phyloP scores from a whole-genome alignment of 2,797 vertebrate species.

The Varecia variegata region DNA sequence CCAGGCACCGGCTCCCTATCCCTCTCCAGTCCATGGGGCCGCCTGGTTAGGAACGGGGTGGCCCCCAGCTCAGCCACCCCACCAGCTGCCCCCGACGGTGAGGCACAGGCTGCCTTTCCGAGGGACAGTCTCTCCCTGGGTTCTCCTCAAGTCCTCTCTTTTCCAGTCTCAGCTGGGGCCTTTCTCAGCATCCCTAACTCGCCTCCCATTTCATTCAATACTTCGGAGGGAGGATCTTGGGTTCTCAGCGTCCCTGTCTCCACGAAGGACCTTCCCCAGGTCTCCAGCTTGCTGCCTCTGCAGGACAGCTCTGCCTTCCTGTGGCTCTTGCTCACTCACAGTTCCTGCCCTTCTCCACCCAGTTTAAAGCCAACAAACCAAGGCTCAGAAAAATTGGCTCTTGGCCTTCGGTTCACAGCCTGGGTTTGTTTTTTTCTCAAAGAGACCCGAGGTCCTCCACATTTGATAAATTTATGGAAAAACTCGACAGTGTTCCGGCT shows the following conservation, averaged over 20 bases:
- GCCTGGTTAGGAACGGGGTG: rapidly evolving
- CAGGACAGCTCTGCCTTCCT: no score
- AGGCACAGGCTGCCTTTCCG: not conserved
- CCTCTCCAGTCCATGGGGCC: not conserved
- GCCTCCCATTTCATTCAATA: not conserved
- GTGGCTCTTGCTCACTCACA: rapidly evolving
- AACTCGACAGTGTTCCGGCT: not conserved
- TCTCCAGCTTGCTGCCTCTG: not conserved
- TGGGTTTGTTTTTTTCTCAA: not conserved
- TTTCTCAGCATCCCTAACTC: not conserved
- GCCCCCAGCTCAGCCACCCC: no score
- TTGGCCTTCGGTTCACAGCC: rapidly evolving
- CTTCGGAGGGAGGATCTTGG: no score
- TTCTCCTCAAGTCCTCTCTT: no score
- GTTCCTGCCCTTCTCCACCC: not conserved
- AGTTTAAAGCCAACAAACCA: not conserved
- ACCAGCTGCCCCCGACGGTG: rapidly evolving
- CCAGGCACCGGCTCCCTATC: rapidly evolving
- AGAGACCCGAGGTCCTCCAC: not conserved
- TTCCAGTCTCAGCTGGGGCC: not conserved
- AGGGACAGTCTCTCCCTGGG: no score
- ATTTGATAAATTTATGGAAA: not conserved
- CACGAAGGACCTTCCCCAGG: not conserved
- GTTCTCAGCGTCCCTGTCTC: not conserved
- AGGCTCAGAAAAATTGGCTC: not conserved